Percentiles rank a stretch among this genome's conserved stretches.
These are phyloP conservation scores for Paramisgurnus dabryanus DNA, from an alignment of 2,113 vertebrate species.

Conservation along the genomic window DNA sequence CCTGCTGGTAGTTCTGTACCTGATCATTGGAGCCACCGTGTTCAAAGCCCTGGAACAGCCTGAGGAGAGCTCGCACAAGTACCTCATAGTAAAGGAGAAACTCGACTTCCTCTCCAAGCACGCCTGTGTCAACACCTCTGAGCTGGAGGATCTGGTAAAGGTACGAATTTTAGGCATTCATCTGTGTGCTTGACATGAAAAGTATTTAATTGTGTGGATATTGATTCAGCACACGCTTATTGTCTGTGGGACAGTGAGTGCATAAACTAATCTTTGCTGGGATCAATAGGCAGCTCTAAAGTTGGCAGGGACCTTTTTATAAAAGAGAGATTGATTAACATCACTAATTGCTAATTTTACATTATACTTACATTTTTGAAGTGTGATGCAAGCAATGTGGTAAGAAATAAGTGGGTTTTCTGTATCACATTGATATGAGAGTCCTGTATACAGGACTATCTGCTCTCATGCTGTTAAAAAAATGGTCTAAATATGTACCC, in stretches of 20 bases:
- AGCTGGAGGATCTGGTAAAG: constrained; percentile 95
- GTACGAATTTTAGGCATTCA: constrained; percentile 64
- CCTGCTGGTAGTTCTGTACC: constrained; percentile 94
- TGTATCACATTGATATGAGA: neutral
- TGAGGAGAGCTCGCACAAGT: constrained; percentile 87
- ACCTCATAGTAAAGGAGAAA: constrained; percentile 88
- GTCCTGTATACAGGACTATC: too few species aligned
- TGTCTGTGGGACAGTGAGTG: neutral
- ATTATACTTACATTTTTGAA: neutral
- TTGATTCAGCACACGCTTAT: neutral
- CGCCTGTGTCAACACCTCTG: constrained; percentile 87
- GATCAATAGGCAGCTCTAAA: constrained; percentile 10
- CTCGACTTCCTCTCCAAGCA: constrained; percentile 86
- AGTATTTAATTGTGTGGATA: neutral
- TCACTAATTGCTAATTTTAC: too few species aligned
- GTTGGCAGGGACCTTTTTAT: neutral
- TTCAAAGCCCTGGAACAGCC: constrained; percentile 96
- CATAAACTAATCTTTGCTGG: neutral
- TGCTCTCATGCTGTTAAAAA: too few species aligned
- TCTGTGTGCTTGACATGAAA: neutral
- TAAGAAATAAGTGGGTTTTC: neutral
- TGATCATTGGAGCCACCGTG: constrained; percentile 94
- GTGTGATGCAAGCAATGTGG: neutral
- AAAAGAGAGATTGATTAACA: neutral
- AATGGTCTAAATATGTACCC: too few species aligned